phyloP scores from a whole-genome alignment of 2,797 vertebrate species.

The Anguilla anguilla region DNA sequence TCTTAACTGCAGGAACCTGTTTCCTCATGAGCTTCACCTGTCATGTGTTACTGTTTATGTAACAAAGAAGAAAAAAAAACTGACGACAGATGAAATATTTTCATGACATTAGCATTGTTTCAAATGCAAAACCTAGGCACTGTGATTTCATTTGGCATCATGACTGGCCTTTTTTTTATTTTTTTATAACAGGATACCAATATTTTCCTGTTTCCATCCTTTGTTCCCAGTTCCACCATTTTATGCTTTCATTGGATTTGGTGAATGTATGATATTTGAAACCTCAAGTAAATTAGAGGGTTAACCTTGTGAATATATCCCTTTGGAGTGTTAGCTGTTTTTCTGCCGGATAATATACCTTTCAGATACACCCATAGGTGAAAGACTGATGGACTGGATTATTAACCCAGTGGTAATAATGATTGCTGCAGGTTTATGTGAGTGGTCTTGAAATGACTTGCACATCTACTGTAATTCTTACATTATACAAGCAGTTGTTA shows the following conservation, averaged over 20 bases:
- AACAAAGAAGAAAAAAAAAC: neutral
- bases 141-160: neutral
- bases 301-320: neutral
- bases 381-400: slow-evolving; percentile 5
- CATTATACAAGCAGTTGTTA: neutral
- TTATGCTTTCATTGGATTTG: neutral
- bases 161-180: neutral
- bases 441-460: slow-evolving; percentile 11
- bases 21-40: neutral
- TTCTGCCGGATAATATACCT: neutral
- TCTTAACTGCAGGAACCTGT: neutral
- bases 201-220: neutral
- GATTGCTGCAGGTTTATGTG: slow-evolving; percentile 17
- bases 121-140: neutral
- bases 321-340: neutral
- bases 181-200: neutral
- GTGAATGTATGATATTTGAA: neutral
- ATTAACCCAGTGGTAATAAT: neutral
- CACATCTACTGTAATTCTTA: slow-evolving; percentile 9
- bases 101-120: neutral
- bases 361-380: slow-evolving; percentile 14
- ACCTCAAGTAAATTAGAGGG: neutral
- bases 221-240: neutral
- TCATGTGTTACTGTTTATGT: neutral
- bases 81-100: neutral